Base-by-base conservation (phyloP, 53 echinoderm and acorn worm genomes). In the Zoroaster sp. region DNA sequence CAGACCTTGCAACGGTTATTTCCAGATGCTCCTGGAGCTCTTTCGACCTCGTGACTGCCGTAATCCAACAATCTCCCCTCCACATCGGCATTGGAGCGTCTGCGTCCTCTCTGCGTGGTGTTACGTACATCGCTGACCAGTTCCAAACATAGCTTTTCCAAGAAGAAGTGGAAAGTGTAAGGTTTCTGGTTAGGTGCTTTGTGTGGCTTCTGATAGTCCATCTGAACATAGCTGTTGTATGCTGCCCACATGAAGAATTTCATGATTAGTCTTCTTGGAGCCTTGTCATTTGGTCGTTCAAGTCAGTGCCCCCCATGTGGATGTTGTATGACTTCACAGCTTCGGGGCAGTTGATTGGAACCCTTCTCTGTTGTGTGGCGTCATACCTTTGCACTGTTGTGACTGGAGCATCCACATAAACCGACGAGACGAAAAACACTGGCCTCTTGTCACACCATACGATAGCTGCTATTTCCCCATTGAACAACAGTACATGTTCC, bases 361-460 rank as follows among this genome's bases (percentile, higher is more conserved):
- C n/a, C 41, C 63, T 23, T 73, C 73, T 83, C 45, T 90, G 90
- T 90, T 82, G 67, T n/a, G 30, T 73, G 40, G 83, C 66, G 63
- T 74, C 75, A 65, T 83, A 90, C 45, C 83, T 73, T 41, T 52
- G 83, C 9, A 87, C 74, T 44, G 65, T 39, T 53, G 90, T 83
- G 18, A 20, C 74, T 73, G 59, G 73, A 73, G 53, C 33, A 47
- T 73, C 33, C 8, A 83, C 65, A 66, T 69, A 73, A 59, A 81
- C 18, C 7, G 90, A 52, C 13, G 83, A 73, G n/a, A 90, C 74
- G 59, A 90, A 90, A 72, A 83, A 83, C 34, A 83, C 85, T 40
- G 83, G 90, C 74, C 49, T 90, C 73, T 90, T 90, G 25, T 89
- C 89, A 52, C 69, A 17, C 89, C 89, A 89, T 21, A 80, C 70